Conservation (phyloP, 2,888 invertebrate genomes). For the Calliphora vomitoria region DNA sequence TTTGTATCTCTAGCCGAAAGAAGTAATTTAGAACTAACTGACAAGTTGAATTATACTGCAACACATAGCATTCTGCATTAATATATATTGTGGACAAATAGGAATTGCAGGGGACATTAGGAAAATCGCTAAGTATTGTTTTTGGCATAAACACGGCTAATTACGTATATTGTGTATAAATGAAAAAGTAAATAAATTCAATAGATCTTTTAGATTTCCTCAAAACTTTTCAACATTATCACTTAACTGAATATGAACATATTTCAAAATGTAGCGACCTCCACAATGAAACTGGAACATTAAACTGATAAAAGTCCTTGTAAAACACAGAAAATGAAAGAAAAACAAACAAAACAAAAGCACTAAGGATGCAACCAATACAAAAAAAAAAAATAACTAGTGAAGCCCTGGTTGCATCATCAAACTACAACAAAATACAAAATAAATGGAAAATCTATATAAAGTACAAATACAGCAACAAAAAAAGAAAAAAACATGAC, state of each 20-base stretch:
- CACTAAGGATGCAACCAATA: conserved; percentile 6
- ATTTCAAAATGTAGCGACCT: neutral
- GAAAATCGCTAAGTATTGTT: too few species aligned
- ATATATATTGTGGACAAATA: too few species aligned
- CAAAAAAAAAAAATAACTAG: neutral
- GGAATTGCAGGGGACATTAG: too few species aligned
- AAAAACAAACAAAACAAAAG: conserved; percentile 45
- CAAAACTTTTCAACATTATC: too few species aligned
- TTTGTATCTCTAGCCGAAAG: too few species aligned
- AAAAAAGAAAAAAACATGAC: neutral
- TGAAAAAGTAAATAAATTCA: too few species aligned
- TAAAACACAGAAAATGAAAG: conserved; percentile 11
- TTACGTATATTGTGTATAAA: too few species aligned
- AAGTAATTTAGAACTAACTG: too few species aligned
- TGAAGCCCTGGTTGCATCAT: conserved; percentile 14
- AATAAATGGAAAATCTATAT: conserved; percentile 18
- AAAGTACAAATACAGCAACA: neutral
- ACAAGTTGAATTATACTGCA: too few species aligned
- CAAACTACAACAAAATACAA: neutral
- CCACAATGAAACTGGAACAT: conserved; percentile 3
- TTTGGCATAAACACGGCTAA: too few species aligned
- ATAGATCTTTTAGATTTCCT: too few species aligned
- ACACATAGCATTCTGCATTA: too few species aligned
- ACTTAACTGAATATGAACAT: neutral
- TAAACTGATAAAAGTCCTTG: conserved; percentile 36